Base-by-base conservation (phyloP, 2,797 vertebrate species). In the Pipistrellus nathusii region DNA sequence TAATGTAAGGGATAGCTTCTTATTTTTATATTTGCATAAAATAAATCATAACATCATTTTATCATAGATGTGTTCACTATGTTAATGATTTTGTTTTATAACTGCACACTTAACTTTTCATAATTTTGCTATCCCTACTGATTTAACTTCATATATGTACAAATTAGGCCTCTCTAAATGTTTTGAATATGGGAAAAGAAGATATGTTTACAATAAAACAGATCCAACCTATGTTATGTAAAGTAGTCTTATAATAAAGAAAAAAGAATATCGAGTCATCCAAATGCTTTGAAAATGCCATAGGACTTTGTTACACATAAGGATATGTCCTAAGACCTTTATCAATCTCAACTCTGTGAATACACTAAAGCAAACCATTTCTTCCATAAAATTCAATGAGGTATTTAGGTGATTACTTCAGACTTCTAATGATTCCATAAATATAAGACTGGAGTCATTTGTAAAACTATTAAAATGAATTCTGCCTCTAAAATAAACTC, bases 401-500 rank as follows among this genome's bases (percentile, higher is more conserved):
- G 21, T 78, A 86, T 72, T 48, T 89, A 89, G 35, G n/a, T 69
- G 41, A 95, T 86, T 89, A 73, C 76, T 91, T 89, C 62, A 83
- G 62, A 46, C 35, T 18, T 25, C 77, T 93, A 94, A 93, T 72
- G 84, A 94, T 53, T 91, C 62, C 62, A 88, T 77, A 88, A 91
- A 91, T 93, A 95, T n/a, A 83, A 94, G 30, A 91, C 59, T 85
- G 21, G 17, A 91, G 55, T 91, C 69, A 89, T 93, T 86, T 86
- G 35, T 86, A 93, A 93, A 91, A 78, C 55, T 83, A 78, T 91
- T 86, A 86, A 88, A 93, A 95, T 93, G 62, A 95, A 85, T 94
- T 94, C 75, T 51, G 21, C 55, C 62, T 91, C 64, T 91, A 92
- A 94, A 95, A 95, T 95, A 94, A 96, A 95, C 84, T 94, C 64